Conservation (phyloP, 1,140 invertebrate genomes). For the Drosophila pachea region DNA sequence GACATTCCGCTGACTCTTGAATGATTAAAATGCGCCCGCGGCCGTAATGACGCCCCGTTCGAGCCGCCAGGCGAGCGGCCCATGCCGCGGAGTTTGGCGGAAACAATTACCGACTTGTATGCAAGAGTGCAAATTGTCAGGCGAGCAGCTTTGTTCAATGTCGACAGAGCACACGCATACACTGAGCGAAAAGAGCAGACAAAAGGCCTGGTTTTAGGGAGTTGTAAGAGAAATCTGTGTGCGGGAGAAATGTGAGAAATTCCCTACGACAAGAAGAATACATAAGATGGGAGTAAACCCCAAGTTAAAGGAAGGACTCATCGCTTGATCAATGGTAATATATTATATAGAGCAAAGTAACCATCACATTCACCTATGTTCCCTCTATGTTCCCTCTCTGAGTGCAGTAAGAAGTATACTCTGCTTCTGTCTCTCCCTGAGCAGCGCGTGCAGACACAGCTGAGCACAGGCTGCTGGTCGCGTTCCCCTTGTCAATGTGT, state of each 20-base stretch:
- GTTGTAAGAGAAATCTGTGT: neutral
- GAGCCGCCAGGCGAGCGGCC: conserved; percentile 10
- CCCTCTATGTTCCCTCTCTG: too few species aligned
- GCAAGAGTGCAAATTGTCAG: conserved; percentile 66
- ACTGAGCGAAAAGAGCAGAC: neutral
- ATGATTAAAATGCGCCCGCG: conserved; percentile 58
- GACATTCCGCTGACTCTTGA: conserved; percentile 52
- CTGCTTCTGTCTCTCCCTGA: too few species aligned
- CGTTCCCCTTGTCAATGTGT: conserved; percentile 19
- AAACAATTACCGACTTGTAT: conserved; percentile 75
- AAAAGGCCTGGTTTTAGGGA: too few species aligned
- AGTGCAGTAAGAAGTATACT: too few species aligned
- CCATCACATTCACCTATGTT: too few species aligned
- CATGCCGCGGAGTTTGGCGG: conserved; percentile 62
- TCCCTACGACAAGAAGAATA: too few species aligned
- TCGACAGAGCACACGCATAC: conserved; percentile 34
- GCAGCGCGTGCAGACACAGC: too few species aligned
- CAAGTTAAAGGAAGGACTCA: too few species aligned
- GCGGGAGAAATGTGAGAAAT: neutral
- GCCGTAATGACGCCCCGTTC: conserved; percentile 28
- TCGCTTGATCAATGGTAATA: too few species aligned
- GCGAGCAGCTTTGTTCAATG: conserved; percentile 55
- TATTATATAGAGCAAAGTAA: too few species aligned
- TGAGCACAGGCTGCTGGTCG: conserved; percentile 4
- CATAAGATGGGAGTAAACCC: too few species aligned